These are phyloP conservation scores for Gavia stellata DNA, from an alignment of 2,113 vertebrate genomes.

Conservation along the genomic window DNA sequence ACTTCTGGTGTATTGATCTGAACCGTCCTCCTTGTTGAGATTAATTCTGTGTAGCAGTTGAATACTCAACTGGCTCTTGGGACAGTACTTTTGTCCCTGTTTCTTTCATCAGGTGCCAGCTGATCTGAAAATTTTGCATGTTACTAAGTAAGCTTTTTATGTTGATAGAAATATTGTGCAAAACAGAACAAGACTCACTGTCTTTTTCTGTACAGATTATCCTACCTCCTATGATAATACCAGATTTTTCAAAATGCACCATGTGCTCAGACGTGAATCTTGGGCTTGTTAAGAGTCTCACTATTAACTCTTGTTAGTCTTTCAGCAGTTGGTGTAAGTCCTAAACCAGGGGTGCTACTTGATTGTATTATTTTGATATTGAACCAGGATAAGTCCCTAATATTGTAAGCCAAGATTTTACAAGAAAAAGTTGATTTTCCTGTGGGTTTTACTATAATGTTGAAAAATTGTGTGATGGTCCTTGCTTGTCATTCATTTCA, in stretches of 20 bases:
- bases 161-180: conserved; percentile 31
- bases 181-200: conserved; percentile 16
- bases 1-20: neutral
- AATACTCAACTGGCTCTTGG: neutral
- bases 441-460: neutral
- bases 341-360: neutral
- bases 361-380: neutral
- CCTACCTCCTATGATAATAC: conserved; percentile 32
- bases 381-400: neutral
- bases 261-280: neutral
- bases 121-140: conserved; percentile 41
- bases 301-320: neutral
- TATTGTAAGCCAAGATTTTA: neutral
- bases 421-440: neutral
- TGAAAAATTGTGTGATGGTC: neutral
- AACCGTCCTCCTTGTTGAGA: conserved; percentile 22
- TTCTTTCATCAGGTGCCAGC: conserved; percentile 31
- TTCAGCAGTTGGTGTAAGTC: neutral
- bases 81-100: neutral
- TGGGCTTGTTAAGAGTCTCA: neutral
- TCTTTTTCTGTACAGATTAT: conserved; percentile 43
- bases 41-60: neutral
- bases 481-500: neutral
- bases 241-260: conserved; percentile 31
- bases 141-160: conserved; percentile 31